Conservation (phyloP, 2,888 invertebrate genomes). For the Steinernema scapterisci region DNA sequence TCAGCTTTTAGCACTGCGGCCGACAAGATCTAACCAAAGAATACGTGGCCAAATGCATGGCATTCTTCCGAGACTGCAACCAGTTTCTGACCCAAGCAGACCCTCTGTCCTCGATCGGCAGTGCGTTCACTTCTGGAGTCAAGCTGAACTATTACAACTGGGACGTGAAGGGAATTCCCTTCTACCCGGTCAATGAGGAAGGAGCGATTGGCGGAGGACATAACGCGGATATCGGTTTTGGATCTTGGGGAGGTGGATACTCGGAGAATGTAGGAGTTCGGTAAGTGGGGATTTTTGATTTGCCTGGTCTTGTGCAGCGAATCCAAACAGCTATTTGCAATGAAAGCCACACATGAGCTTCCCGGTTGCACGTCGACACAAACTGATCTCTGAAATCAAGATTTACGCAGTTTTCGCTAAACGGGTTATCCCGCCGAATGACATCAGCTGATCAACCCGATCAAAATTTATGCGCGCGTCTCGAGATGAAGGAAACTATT, state of each 20-base stretch:
- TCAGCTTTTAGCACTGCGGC: constrained; percentile 38
- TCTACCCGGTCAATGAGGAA: constrained; percentile 61
- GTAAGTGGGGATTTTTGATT: constrained; percentile 35
- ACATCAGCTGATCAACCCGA: no score
- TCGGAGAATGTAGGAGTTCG: constrained; percentile 56
- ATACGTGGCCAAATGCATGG: constrained; percentile 52
- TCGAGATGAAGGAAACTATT: no score
- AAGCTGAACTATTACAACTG: constrained; percentile 39
- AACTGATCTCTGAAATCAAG: no score
- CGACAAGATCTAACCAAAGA: constrained; percentile 42
- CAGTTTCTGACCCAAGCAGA: constrained; percentile 54
- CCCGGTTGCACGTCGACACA: no score
- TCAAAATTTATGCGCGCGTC: no score
- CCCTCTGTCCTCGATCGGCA: constrained; percentile 54
- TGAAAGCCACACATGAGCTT: no score
- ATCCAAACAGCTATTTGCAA: no score
- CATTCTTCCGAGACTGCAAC: constrained; percentile 59
- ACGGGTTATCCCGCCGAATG: no score
- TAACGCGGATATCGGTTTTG: constrained; percentile 55
- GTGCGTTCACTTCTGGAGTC: constrained; percentile 54
- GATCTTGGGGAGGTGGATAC: constrained; percentile 63
- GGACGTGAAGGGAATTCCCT: constrained; percentile 62
- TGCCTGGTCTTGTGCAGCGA: neutral
- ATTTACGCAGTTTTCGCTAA: no score
- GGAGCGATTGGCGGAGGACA: constrained; percentile 57